Conservation (phyloP, 2,113 vertebrate genomes). For the Terrapene triunguis region DNA sequence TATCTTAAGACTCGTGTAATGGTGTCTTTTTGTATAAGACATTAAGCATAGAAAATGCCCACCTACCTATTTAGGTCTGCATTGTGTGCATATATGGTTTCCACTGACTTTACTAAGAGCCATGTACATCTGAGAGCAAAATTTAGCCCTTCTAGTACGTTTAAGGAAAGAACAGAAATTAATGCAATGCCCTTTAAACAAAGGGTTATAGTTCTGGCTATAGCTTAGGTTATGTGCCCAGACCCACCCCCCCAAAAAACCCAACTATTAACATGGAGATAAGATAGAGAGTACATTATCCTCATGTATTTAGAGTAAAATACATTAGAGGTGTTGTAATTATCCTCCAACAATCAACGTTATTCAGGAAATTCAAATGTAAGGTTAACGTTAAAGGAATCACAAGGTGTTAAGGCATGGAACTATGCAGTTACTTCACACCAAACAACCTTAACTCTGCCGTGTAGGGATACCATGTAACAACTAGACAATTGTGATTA, state of each 20-base stretch:
- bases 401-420: rapidly evolving
- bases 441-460: not conserved
- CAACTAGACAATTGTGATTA: not conserved
- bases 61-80: not conserved
- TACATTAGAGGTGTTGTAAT: not conserved
- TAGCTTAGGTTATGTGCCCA: not conserved
- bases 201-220: rapidly evolving
- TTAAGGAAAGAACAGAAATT: not conserved
- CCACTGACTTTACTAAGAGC: rapidly evolving
- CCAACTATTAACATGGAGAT: rapidly evolving
- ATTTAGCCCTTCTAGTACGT: not conserved
- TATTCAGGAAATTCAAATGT: not conserved
- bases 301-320: not conserved
- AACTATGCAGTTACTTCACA: rapidly evolving
- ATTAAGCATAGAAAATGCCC: not conserved
- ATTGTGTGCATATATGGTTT: rapidly evolving
- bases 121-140: not conserved
- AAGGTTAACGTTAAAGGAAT: not conserved
- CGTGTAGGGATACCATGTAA: not conserved
- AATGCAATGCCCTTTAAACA: not conserved
- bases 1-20: not conserved
- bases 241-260: rapidly evolving
- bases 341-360: not conserved
- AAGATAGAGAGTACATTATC: rapidly evolving
- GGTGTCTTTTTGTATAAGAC: not conserved